Evolutionary conservation across 2,888 invertebrate species (phyloP), one percentile per base, ranked within the genome.

Genomic region (Tetrapedia diversipes): DNA sequence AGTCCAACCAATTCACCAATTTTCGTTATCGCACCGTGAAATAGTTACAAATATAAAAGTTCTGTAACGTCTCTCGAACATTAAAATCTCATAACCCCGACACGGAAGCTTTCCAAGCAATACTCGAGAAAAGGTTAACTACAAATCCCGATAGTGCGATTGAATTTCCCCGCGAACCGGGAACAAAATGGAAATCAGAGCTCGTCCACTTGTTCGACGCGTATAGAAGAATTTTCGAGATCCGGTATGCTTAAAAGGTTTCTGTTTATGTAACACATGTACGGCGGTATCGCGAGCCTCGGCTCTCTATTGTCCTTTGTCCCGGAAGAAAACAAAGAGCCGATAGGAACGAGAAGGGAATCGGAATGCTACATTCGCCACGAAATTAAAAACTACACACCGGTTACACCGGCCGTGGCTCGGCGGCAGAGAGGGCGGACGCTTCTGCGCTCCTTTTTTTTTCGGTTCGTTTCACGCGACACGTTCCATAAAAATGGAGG

Each of bases 351-450:
- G 65, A 45, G 37, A 41, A 53, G 43, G 47, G 66, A 57, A 60
- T 63, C 59, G 47, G 67, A 60, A 51, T 67, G 61, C 72, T 67
- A 60, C 80, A 79, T 85, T 86, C 86, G 85, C 82, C 79, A 82
- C 82, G 81, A 85, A 85, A 87, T 86, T 86, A 85, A 87, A 85
- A 85, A 85, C 77, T 79, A 76, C 56, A 76, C 56, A 65, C 60
- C 27, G 65, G 79, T 81, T 65, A 65, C 68, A 60, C 22, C 65
- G 51, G 49, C 51, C 24, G 51, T 34, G 10, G 60, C 37, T n/a
- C n/a, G n/a, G n/a, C n/a, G n/a, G n/a, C n/a, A n/a, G 4, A 24
- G 41, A 49, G 53, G 19, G 60, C 43, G 29, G 47, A 32, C 54
- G 69, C n/a, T n/a, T n/a, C n/a, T n/a, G n/a, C n/a, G n/a, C n/a